These are phyloP conservation scores for Euplagia quadripunctaria DNA, from an alignment of 2,888 invertebrate species.

Conservation along the genomic window DNA sequence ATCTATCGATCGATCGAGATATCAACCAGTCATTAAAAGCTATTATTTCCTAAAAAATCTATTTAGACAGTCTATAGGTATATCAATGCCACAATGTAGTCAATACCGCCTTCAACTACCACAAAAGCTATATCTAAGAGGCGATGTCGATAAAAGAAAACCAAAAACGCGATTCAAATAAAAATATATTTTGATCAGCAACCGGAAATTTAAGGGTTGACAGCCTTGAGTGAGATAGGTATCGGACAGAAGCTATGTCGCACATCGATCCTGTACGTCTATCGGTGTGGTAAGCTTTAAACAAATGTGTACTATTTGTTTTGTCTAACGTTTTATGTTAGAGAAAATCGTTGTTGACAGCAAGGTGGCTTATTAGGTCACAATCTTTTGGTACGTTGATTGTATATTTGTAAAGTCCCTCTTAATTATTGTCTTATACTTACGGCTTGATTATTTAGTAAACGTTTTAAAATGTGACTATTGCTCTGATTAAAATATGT, in stretches of 20 bases:
- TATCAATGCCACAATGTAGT: not conserved
- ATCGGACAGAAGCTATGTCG: conserved; percentile 6
- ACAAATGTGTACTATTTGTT: conserved; percentile 13
- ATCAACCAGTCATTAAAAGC: not conserved
- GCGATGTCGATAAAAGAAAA: conserved; percentile 8
- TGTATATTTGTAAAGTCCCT: not conserved
- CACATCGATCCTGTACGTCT: conserved; percentile 4
- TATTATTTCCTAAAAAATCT: not conserved
- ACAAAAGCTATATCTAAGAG: conserved; percentile 13
- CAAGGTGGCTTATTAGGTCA: not conserved
- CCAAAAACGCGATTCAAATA: conserved; percentile 11
- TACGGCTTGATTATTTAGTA: not conserved
- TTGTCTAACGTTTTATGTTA: conserved; percentile 9
- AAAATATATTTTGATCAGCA: conserved; percentile 17
- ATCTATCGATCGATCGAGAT: not conserved
- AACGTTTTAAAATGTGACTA: not conserved
- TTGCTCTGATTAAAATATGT: not conserved
- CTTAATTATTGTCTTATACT: not conserved
- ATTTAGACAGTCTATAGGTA: conserved; percentile 3
- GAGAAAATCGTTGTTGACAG: not conserved
- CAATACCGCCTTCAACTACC: conserved; percentile 7
- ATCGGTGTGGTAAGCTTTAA: not conserved
- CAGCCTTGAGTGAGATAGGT: conserved; percentile 19
- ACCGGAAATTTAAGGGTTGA: conserved; percentile 17
- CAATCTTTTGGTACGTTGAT: not conserved